Conservation (phyloP, 2,888 invertebrate genomes). For the Agrypnus murinus region DNA sequence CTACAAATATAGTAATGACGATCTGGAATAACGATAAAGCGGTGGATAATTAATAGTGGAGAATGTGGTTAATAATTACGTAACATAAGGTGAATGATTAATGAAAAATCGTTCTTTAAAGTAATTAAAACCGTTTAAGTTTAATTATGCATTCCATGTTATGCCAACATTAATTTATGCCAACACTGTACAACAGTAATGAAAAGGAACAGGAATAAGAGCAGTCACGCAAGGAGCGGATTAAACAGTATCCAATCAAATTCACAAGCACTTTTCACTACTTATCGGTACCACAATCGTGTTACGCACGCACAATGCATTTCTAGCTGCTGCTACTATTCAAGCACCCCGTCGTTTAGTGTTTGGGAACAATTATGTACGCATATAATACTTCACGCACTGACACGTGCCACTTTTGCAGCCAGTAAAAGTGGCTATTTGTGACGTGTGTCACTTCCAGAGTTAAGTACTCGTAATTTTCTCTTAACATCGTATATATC, state of each 20-base stretch:
- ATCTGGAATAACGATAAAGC: not conserved
- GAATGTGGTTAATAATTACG: slow-evolving; percentile 12
- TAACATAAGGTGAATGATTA: slow-evolving; percentile 14
- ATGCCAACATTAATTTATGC: slow-evolving; percentile 49
- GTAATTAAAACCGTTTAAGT: slow-evolving; percentile 45
- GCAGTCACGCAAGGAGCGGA: slow-evolving; percentile 64
- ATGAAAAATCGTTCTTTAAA: slow-evolving; percentile 25
- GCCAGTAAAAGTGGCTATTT: slow-evolving; percentile 16
- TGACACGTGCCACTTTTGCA: slow-evolving; percentile 52
- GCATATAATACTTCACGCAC: slow-evolving; percentile 53
- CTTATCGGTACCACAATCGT: slow-evolving; percentile 60
- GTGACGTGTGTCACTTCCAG: slow-evolving; percentile 5
- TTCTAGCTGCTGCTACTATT: slow-evolving; percentile 18
- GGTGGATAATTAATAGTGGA: slow-evolving; percentile 2
- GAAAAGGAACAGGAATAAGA: slow-evolving; percentile 54
- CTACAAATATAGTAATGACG: too few species aligned
- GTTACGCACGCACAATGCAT: slow-evolving; percentile 48
- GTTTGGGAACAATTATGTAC: slow-evolving; percentile 51
- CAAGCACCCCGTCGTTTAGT: slow-evolving; percentile 48
- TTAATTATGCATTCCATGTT: slow-evolving; percentile 43
- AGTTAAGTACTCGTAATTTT: slow-evolving; percentile 16
- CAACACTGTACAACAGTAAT: slow-evolving; percentile 46
- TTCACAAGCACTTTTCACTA: slow-evolving; percentile 64
- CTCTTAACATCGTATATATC: too few species aligned
- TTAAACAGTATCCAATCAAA: slow-evolving; percentile 66